These are phyloP conservation scores for Phasia obesa DNA, from an alignment of 2,888 invertebrate genomes.

Conservation along the genomic window DNA sequence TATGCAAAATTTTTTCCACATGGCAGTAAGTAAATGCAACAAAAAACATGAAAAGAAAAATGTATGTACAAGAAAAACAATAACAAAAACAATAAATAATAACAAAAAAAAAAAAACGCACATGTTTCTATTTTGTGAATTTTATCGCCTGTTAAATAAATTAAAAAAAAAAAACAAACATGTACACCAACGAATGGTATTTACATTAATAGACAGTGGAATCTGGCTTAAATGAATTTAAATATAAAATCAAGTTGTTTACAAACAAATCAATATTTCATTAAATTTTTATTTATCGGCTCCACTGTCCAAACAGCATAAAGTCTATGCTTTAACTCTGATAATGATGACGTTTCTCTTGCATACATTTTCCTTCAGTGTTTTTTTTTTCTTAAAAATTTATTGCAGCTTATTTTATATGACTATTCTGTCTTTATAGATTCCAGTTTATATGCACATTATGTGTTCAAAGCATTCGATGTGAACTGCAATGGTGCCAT, in stretches of 20 bases:
- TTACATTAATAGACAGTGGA: slow-evolving; percentile 23
- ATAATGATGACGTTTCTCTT: background rate
- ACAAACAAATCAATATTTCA: too few species aligned
- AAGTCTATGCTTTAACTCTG: slow-evolving; percentile 47
- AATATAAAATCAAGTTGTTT: background rate
- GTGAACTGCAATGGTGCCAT: slow-evolving; percentile 98
- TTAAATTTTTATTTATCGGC: too few species aligned
- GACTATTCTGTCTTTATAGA: slow-evolving; percentile 85
- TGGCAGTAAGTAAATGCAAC: slow-evolving; percentile 91
- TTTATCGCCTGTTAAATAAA: slow-evolving; percentile 40
- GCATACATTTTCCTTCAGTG: background rate
- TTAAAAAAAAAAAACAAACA: slow-evolving; percentile 21
- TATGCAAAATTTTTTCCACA: slow-evolving; percentile 99
- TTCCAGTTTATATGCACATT: slow-evolving; percentile 97
- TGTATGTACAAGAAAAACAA: slow-evolving; percentile 4
- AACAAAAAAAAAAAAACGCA: background rate
- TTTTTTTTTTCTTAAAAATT: background rate
- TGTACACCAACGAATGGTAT: background rate
- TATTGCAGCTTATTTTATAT: slow-evolving; percentile 19
- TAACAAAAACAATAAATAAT: background rate
- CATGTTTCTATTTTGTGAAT: slow-evolving; percentile 37
- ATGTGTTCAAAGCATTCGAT: slow-evolving; percentile 99
- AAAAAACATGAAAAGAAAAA: background rate
- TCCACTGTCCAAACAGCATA: slow-evolving; percentile 18
- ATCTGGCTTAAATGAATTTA: background rate